These are phyloP conservation scores for Osmerus mordax DNA, from an alignment of 2,113 vertebrate genomes.

Conservation along the genomic window DNA sequence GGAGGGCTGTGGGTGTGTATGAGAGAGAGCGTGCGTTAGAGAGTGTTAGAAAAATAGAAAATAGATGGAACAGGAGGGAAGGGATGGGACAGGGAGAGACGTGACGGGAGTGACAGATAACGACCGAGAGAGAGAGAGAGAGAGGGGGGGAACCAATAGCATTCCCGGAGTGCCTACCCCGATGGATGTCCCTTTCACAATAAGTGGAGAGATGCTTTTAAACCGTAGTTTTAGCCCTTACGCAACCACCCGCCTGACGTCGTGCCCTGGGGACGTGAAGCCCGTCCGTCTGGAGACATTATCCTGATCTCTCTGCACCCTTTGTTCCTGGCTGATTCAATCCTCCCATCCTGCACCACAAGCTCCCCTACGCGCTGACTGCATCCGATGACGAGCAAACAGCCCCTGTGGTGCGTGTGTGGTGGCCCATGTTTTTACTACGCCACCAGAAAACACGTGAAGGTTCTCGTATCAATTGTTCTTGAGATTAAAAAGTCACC, in stretches of 20 bases:
- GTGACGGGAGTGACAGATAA: neutral
- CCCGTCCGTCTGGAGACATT: too few species aligned
- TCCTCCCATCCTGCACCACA: too few species aligned
- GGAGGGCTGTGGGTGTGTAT: neutral
- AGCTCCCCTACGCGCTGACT: too few species aligned
- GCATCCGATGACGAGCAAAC: too few species aligned
- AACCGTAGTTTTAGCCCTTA: slow-evolving; percentile 15
- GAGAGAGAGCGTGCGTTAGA: neutral
- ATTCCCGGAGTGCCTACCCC: slow-evolving; percentile 2
- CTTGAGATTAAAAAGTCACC: too few species aligned
- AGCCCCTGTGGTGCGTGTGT: too few species aligned
- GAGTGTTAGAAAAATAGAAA: neutral
- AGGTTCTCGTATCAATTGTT: too few species aligned
- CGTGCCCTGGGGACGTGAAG: too few species aligned
- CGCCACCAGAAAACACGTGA: too few species aligned
- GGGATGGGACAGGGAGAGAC: neutral
- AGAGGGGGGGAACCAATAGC: slow-evolving; percentile 6
- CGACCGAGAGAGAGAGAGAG: neutral
- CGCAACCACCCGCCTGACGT: neutral
- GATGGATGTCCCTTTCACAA: slow-evolving; percentile 11
- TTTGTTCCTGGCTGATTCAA: too few species aligned
- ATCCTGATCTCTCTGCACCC: too few species aligned
- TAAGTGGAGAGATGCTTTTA: slow-evolving; percentile 20
- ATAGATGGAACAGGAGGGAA: neutral
- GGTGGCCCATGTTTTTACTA: too few species aligned